Evolutionary conservation across 1,140 invertebrate species (phyloP).

Genomic region (Eumaeus atala): DNA sequence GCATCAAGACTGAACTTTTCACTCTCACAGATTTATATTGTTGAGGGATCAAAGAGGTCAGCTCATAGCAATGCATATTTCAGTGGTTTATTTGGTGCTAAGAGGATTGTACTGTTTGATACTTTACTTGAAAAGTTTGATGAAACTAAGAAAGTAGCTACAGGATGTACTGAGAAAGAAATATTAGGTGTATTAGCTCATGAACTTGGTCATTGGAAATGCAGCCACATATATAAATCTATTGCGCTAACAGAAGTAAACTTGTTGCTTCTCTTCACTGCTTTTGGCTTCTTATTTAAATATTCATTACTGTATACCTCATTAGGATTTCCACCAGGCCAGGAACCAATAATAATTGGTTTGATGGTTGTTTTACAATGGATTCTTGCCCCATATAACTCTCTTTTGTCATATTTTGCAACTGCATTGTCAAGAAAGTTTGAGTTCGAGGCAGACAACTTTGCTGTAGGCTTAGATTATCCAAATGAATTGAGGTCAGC

Average conservation of each 20-base stretch:
- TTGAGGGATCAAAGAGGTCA: constrained; percentile 97
- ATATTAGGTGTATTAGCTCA: constrained; percentile 96
- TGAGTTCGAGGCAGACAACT: constrained; percentile 98
- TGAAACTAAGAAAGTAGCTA: constrained; percentile 70
- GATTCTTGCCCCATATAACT: constrained; percentile 95
- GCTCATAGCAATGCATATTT: constrained; percentile 99
- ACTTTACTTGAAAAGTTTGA: constrained; percentile 83
- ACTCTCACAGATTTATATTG: constrained; percentile 95
- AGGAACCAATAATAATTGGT: constrained; percentile 92
- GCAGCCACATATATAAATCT: constrained; percentile 92
- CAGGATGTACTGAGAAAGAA: constrained; percentile 94
- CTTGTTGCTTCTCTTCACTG: constrained; percentile 85
- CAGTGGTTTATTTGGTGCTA: constrained; percentile 97
- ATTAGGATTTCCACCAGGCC: constrained; percentile 87
- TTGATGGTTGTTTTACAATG: constrained; percentile 93
- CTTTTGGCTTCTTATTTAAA: constrained; percentile 91
- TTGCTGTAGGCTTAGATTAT: constrained; percentile 88
- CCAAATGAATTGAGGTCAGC: constrained; percentile 82
- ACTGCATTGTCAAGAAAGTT: constrained; percentile 83
- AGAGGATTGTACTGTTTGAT: constrained; percentile 99
- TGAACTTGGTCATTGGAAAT: constrained; percentile 98
- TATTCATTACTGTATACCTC: constrained; percentile 86
- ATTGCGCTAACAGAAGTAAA: constrained; percentile 88
- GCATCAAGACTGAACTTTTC: constrained; percentile 93
- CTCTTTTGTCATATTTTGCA: constrained; percentile 82